A percentile compares a stretch with the other conserved stretches of the same genome.
phyloP scores from a whole-genome alignment of 1,140 invertebrate genomes.

The Drosophila watanabei region DNA sequence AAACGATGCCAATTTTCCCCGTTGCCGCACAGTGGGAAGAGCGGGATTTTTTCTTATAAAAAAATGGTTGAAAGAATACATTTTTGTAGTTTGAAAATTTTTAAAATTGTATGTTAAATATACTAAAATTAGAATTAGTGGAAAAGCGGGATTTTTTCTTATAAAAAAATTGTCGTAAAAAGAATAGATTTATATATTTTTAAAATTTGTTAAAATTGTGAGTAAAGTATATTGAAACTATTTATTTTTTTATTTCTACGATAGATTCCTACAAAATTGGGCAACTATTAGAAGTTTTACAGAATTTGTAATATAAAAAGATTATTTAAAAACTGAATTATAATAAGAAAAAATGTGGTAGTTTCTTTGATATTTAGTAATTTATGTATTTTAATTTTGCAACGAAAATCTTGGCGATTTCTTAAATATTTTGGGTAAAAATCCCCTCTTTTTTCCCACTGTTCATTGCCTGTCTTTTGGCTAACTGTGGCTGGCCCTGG shows the following conservation, averaged over 20 bases:
- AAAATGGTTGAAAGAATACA: neutral
- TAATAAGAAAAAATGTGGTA: too few relatives aligned
- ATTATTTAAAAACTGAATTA: too few relatives aligned
- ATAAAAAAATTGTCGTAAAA: too few relatives aligned
- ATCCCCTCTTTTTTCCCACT: neutral
- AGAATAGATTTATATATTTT: neutral
- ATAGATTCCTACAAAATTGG: neutral
- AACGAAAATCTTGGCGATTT: too few relatives aligned
- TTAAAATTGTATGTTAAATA: too few relatives aligned
- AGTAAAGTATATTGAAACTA: neutral
- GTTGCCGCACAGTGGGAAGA: neutral
- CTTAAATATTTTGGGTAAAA: neutral
- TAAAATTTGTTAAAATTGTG: neutral
- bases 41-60: neutral
- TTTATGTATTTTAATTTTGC: too few relatives aligned
- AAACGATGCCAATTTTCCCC: conserved; percentile 72
- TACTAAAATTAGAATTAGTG: too few relatives aligned
- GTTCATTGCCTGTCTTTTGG: conserved; percentile 13
- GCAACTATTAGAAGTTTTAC: neutral
- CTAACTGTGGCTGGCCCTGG: conserved; percentile 45
- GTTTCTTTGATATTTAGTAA: too few relatives aligned
- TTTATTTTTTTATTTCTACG: neutral
- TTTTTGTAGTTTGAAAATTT: too few relatives aligned
- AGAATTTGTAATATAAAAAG: neutral
- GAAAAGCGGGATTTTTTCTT: too few relatives aligned